phyloP scores from a whole-genome alignment of 2,797 vertebrate genomes.

The Urosaurus nigricauda region DNA sequence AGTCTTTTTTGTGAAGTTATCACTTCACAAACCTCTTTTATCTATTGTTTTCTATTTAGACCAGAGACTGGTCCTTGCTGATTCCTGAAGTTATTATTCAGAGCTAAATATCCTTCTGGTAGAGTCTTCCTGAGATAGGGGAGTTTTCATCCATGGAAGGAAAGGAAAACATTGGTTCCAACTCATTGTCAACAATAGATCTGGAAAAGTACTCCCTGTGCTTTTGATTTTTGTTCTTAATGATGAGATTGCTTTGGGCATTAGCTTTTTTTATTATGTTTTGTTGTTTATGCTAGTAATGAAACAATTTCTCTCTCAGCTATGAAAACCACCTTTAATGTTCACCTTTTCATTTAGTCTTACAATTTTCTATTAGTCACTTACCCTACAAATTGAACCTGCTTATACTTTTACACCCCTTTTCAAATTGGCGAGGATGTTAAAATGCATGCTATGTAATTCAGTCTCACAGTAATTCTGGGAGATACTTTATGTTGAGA shows the following conservation, averaged over 20 bases:
- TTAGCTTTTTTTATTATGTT: not conserved
- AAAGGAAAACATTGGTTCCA: not conserved
- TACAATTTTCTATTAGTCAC: not conserved
- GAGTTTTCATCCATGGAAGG: not conserved
- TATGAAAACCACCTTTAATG: not conserved
- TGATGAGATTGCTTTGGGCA: not conserved
- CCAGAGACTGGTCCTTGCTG: not conserved
- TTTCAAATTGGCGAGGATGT: not conserved
- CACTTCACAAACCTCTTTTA: not conserved
- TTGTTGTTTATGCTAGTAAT: not conserved
- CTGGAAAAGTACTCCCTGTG: not conserved
- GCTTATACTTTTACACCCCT: not conserved
- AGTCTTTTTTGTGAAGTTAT: not conserved
- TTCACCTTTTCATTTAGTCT: not conserved
- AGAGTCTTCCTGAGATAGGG: not conserved
- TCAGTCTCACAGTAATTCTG: not conserved
- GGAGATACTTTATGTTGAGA: constrained; percentile 8
- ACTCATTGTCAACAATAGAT: not conserved
- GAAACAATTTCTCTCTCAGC: not conserved
- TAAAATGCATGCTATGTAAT: not conserved
- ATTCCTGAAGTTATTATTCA: not conserved
- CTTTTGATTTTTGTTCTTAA: no score
- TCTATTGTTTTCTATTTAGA: not conserved
- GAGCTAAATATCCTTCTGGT: not conserved
- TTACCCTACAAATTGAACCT: not conserved